Evolutionary conservation across 2,113 vertebrate species (phyloP).

Genomic region (Vidua macroura): DNA sequence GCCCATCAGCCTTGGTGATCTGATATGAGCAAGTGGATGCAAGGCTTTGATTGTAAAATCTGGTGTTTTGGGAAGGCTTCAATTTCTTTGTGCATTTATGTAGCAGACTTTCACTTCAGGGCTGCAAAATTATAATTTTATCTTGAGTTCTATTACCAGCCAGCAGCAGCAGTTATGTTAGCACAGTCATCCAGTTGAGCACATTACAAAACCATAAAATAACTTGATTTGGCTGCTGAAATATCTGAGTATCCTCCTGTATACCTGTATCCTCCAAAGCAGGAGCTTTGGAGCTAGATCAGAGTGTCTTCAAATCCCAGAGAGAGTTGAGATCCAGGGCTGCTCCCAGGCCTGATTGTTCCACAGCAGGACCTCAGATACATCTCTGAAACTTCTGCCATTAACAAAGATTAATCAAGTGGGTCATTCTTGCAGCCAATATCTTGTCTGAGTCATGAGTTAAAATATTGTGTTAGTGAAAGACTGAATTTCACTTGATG

Average conservation of each 20-base stretch:
- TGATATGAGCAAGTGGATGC: not conserved
- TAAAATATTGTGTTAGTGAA: not conserved
- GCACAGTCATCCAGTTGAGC: not conserved
- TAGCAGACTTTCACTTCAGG: not conserved
- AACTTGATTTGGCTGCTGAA: not conserved
- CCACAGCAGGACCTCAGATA: not conserved
- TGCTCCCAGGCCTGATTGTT: not conserved
- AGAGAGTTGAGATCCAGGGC: not conserved
- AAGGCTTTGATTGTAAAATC: not conserved
- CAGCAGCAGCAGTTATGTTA: not conserved
- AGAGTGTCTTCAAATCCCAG: not conserved
- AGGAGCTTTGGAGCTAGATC: not conserved
- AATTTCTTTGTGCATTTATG: not conserved
- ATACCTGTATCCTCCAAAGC: not conserved
- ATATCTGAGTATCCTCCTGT: not conserved
- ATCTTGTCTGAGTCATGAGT: not conserved
- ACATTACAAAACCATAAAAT: not conserved
- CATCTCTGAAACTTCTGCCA: not conserved
- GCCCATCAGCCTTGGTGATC: not conserved
- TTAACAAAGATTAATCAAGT: not conserved
- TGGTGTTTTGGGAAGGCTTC: not conserved
- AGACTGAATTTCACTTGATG: not conserved
- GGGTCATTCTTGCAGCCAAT: not conserved
- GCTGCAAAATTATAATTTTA: not conserved
- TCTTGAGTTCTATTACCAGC: not conserved